phyloP scores from a whole-genome alignment of 1,140 invertebrate species.

The Ptiloglossa arizonensis region DNA sequence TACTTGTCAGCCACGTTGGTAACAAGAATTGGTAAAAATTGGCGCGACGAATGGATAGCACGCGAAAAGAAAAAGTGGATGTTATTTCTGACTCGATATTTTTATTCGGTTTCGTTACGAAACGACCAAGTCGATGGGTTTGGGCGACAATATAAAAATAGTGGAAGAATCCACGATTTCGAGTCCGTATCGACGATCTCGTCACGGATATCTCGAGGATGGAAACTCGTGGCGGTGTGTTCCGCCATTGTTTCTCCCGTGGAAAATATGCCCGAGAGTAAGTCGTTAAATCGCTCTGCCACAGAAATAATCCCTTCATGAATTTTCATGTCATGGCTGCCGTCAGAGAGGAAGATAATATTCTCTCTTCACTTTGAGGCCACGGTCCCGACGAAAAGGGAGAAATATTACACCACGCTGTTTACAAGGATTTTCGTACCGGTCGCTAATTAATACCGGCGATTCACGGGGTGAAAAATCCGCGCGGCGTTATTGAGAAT shows the following conservation, averaged over 20 bases:
- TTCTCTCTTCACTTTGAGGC: constrained; percentile 24
- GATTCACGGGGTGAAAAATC: constrained; percentile 13
- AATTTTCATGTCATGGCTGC: constrained; percentile 38
- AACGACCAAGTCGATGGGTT: neutral
- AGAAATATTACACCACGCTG: constrained; percentile 19
- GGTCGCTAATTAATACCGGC: constrained; percentile 24
- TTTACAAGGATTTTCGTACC: constrained; percentile 16
- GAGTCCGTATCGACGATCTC: constrained; percentile 4
- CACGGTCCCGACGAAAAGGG: neutral
- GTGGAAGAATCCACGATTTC: too few relatives aligned
- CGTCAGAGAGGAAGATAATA: constrained; percentile 16
- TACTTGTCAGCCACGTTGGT: too few relatives aligned
- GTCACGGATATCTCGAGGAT: neutral
- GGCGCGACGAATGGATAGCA: too few relatives aligned
- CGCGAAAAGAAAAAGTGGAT: too few relatives aligned
- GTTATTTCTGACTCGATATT: neutral
- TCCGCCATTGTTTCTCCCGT: constrained; percentile 6
- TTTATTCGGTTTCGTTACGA: neutral
- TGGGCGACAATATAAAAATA: neutral
- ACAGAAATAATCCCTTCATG: constrained; percentile 34
- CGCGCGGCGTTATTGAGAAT: neutral
- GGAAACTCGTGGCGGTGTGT: constrained; percentile 1
- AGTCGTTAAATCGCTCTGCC: constrained; percentile 20
- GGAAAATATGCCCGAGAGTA: constrained; percentile 25
- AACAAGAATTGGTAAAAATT: too few relatives aligned